These are phyloP conservation scores for Eufriesea mexicana DNA, from an alignment of 1,140 invertebrate genomes.

Conservation along the genomic window DNA sequence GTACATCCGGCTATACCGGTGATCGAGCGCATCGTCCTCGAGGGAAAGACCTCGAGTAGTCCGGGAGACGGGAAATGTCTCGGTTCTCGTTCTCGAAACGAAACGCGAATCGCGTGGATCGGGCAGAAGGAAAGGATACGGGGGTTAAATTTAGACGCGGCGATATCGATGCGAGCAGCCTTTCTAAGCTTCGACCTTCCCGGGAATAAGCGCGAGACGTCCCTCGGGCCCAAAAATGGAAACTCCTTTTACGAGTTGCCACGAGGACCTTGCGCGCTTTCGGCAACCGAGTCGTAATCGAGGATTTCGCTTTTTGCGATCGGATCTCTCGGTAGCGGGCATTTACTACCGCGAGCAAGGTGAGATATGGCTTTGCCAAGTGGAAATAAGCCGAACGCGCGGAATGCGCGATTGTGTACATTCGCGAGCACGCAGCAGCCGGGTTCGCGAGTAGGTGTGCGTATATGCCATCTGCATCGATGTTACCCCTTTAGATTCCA, in stretches of 20 bases:
- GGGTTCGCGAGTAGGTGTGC: slow-evolving; percentile 19
- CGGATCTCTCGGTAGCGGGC: not conserved
- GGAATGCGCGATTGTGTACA: slow-evolving; percentile 3
- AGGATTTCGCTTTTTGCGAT: slow-evolving; percentile 9
- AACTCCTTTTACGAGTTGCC: not conserved
- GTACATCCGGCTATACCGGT: slow-evolving; percentile 35
- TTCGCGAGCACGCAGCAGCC: slow-evolving; percentile 3
- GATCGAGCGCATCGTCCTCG: slow-evolving; percentile 19
- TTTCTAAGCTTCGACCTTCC: not conserved
- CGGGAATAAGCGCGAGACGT: not conserved
- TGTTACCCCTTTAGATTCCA: slow-evolving; percentile 64
- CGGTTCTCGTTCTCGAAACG: too few relatives aligned
- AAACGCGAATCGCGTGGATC: too few relatives aligned
- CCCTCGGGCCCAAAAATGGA: not conserved
- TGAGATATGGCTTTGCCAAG: slow-evolving; percentile 41
- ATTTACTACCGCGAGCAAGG: not conserved
- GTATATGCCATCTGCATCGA: slow-evolving; percentile 40
- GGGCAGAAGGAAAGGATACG: too few relatives aligned
- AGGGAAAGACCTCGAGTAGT: not conserved
- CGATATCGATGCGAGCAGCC: too few relatives aligned
- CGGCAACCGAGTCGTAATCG: not conserved
- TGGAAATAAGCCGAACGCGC: slow-evolving; percentile 13
- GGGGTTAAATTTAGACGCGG: not conserved
- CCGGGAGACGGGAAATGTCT: too few relatives aligned
- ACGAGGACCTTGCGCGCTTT: not conserved